phyloP scores from a whole-genome alignment of 1,140 invertebrate species.

The Aphis craccivora region DNA sequence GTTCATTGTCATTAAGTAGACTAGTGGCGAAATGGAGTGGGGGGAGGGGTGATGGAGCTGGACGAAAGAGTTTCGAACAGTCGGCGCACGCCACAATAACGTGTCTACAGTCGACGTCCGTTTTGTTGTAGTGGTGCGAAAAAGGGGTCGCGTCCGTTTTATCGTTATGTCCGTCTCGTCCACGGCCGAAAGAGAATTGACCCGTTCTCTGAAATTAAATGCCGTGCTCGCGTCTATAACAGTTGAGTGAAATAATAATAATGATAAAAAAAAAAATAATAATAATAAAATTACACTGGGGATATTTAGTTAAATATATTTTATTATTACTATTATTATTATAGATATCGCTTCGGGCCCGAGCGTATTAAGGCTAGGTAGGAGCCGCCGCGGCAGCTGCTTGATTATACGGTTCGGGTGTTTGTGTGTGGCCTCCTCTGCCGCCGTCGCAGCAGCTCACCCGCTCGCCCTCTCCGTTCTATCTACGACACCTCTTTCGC shows the following conservation, averaged over 20 bases:
- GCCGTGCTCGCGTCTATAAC: not conserved
- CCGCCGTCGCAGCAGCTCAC: not conserved
- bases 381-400: conserved; percentile 40
- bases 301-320: conserved; percentile 41
- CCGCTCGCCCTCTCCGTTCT: not conserved
- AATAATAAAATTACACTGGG: not conserved
- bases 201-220: conserved; percentile 21
- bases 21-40: too few species aligned
- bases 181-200: not conserved
- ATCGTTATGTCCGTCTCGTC: not conserved
- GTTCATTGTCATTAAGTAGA: not conserved
- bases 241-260: not conserved
- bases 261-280: not conserved
- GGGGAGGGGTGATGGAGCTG: not conserved
- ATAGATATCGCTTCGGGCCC: conserved; percentile 29
- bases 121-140: not conserved
- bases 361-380: conserved; percentile 44
- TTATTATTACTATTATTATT: conserved; percentile 8
- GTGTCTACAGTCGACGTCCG: not conserved
- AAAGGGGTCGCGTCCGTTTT: conserved; percentile 2
- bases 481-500: conserved; percentile 51
- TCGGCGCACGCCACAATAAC: not conserved
- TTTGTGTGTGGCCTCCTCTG: conserved; percentile 44
- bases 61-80: not conserved
- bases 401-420: conserved; percentile 56